These are phyloP conservation scores for Bombyx mandarina DNA, from an alignment of 1,140 invertebrate genomes.

Conservation along the genomic window DNA sequence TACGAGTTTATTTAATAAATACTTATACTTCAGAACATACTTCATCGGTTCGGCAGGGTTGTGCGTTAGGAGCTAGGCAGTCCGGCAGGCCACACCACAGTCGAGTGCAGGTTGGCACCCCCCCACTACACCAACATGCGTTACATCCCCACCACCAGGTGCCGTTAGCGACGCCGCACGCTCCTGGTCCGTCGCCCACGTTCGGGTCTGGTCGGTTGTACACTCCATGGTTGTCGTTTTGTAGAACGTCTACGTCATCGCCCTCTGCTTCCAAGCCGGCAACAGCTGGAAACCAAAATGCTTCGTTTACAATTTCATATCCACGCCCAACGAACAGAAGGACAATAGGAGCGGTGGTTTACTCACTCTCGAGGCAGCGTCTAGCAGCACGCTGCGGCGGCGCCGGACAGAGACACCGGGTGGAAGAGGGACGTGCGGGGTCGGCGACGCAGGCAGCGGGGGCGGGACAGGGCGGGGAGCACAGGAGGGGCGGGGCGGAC, in stretches of 20 bases:
- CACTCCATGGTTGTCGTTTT: constrained; percentile 82
- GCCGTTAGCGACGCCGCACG: constrained; percentile 60
- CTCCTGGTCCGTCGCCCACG: constrained; percentile 23
- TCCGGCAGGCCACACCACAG: constrained; percentile 89
- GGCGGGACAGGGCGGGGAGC: constrained; percentile 39
- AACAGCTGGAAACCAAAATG: constrained; percentile 25
- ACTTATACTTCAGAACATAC: constrained; percentile 17
- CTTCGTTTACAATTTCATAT: neutral
- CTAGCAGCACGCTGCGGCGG: constrained; percentile 31
- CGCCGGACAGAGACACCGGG: constrained; percentile 43
- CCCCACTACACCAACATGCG: constrained; percentile 82
- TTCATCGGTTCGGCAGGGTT: constrained; percentile 72
- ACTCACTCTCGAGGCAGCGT: constrained; percentile 46
- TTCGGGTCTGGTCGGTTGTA: constrained; percentile 78
- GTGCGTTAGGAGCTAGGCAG: constrained; percentile 74
- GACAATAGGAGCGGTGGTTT: no score
- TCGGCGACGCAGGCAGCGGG: constrained; percentile 30
- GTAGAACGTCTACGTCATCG: constrained; percentile 82
- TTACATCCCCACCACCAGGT: constrained; percentile 84
- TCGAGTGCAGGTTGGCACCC: constrained; percentile 83
- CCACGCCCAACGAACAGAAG: neutral
- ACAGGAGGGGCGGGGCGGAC: constrained; percentile 77
- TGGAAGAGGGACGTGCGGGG: constrained; percentile 11
- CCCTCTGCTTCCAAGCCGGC: constrained; percentile 75
- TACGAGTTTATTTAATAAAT: neutral